phyloP scores from a whole-genome alignment of 2,113 vertebrate species.

The Zapornia atra region DNA sequence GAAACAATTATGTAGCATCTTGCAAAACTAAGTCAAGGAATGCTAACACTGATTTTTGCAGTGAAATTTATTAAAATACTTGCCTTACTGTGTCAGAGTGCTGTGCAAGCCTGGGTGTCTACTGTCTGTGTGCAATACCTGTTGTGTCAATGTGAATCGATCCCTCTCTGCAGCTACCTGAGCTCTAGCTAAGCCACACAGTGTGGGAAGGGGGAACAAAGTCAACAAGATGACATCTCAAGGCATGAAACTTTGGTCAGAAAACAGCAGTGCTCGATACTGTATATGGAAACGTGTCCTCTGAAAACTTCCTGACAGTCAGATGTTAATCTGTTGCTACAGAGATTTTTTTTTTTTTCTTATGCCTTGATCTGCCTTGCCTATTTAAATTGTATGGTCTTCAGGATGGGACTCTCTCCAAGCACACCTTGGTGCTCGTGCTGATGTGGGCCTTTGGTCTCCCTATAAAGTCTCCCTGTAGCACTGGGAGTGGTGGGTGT shows the following conservation, averaged over 20 bases:
- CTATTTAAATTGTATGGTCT: not conserved
- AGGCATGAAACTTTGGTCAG: not conserved
- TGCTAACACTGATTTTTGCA: not conserved
- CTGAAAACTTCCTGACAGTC: not conserved
- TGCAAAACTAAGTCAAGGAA: not conserved
- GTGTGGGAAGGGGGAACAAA: not conserved
- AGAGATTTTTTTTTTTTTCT: not conserved
- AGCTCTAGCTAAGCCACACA: not conserved
- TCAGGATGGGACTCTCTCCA: not conserved
- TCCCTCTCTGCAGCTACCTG: not conserved
- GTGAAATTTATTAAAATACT: not conserved
- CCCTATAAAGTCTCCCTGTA: not conserved
- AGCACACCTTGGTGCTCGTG: not conserved
- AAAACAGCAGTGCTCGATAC: not conserved
- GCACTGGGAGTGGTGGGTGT: fast-evolving
- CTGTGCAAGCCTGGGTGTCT: not conserved
- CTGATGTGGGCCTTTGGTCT: not conserved
- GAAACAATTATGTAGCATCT: not conserved
- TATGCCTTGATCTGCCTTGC: not conserved
- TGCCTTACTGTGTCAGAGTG: not conserved
- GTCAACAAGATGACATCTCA: not conserved
- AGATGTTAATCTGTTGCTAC: not conserved
- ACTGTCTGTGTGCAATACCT: not conserved
- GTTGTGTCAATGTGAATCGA: not conserved
- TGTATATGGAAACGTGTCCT: not conserved